Percentiles rank a stretch among this genome's conserved stretches.
These are phyloP conservation scores for Nipponia nippon DNA, from an alignment of 2,113 vertebrate species.

Conservation along the genomic window DNA sequence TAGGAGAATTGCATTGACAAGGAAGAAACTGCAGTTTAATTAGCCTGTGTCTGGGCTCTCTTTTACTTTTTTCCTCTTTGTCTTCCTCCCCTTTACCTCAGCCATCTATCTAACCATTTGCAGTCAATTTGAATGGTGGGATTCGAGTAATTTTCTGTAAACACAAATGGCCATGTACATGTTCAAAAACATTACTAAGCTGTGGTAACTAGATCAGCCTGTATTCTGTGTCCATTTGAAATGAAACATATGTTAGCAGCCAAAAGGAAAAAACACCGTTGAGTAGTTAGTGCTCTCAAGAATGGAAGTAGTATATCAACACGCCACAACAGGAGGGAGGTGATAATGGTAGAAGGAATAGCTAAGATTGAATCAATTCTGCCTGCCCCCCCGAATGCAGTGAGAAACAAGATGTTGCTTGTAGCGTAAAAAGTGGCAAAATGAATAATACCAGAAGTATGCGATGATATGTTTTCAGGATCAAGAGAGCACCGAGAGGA, in stretches of 20 bases:
- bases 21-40: background rate
- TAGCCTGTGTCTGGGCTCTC: background rate
- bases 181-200: background rate
- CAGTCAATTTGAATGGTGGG: background rate
- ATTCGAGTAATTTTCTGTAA: background rate
- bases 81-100: background rate
- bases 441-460: background rate
- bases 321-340: background rate
- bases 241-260: background rate
- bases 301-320: background rate
- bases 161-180: background rate
- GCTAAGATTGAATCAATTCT: background rate
- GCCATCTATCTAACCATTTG: background rate
- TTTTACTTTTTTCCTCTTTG: background rate
- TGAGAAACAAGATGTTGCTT: background rate
- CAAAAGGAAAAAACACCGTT: background rate
- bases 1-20: background rate
- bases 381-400: background rate
- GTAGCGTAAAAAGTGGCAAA: background rate
- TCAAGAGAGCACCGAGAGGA: background rate
- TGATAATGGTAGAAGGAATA: background rate
- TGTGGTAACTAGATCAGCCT: background rate
- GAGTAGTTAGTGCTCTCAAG: background rate
- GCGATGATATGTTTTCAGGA: background rate
- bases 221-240: background rate